These are phyloP conservation scores for Typhlichthys subterraneus DNA, from an alignment of 2,797 vertebrate genomes.

Conservation along the genomic window DNA sequence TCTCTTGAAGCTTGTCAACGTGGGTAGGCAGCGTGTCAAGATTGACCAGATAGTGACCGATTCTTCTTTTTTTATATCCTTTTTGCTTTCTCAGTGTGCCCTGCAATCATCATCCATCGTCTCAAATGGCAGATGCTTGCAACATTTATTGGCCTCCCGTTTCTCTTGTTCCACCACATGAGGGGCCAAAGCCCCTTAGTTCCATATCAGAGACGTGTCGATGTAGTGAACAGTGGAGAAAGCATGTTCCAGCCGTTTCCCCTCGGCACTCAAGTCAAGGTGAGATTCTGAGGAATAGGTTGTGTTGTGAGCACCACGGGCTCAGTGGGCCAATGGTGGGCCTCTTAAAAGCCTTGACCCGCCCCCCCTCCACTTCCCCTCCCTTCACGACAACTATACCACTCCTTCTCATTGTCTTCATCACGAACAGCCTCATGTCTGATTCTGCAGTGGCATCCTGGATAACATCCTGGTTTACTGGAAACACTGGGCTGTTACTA, in stretches of 20 bases:
- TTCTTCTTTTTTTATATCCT: conserved; percentile 52
- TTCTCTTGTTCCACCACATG: too few relatives aligned
- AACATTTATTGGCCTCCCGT: conserved; percentile 31
- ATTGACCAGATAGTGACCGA: conserved; percentile 68
- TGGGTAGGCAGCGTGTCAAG: conserved; percentile 69
- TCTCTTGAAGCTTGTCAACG: conserved; percentile 65
- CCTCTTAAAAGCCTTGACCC: conserved; percentile 23
- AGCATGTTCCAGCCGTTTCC: too few relatives aligned
- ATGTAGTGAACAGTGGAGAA: too few relatives aligned
- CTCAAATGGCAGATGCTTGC: conserved; percentile 63
- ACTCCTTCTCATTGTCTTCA: conserved; percentile 10
- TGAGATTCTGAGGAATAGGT: conserved; percentile 51
- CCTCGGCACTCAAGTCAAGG: conserved; percentile 61
- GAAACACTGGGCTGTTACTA: neutral
- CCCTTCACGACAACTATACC: neutral
- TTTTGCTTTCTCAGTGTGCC: conserved; percentile 57
- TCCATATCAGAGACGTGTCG: too few relatives aligned
- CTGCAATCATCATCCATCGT: conserved; percentile 69
- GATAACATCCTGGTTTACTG: conserved; percentile 17
- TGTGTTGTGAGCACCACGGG: conserved; percentile 48
- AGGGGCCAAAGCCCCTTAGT: too few relatives aligned
- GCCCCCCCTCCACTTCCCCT: conserved; percentile 14
- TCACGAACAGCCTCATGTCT: neutral
- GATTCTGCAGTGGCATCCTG: conserved; percentile 8
- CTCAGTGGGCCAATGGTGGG: conserved; percentile 36